These are phyloP conservation scores for Setipinna tenuifilis DNA, from an alignment of 2,797 vertebrate species.

Conservation along the genomic window DNA sequence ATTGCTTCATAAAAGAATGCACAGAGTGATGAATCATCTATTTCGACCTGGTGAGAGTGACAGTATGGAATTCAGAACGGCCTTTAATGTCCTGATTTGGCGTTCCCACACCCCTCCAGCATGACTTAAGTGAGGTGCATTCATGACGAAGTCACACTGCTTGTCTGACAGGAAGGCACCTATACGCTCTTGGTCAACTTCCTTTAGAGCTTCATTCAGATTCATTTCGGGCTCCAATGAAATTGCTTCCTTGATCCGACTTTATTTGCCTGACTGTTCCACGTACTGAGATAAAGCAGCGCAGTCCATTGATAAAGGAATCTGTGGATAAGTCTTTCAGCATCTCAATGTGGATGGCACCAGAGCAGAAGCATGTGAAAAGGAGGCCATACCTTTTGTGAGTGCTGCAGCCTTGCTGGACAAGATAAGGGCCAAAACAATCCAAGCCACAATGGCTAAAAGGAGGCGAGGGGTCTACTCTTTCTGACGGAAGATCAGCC, in stretches of 20 bases:
- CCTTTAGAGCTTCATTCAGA: not conserved
- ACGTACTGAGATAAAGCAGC: slow-evolving; percentile 16
- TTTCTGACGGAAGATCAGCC: slow-evolving; percentile 17
- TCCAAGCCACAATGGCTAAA: not conserved
- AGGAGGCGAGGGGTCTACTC: not conserved
- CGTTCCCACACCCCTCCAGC: slow-evolving; percentile 14
- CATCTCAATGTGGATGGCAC: slow-evolving; percentile 21
- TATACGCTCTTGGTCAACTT: not conserved
- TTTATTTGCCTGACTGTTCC: slow-evolving; percentile 33
- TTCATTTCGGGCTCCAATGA: slow-evolving; percentile 26
- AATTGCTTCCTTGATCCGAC: slow-evolving; percentile 15
- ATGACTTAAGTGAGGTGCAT: slow-evolving; percentile 30
- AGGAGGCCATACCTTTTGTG: slow-evolving; percentile 25
- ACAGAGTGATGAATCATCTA: not conserved
- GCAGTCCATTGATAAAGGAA: slow-evolving; percentile 29
- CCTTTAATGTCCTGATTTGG: slow-evolving; percentile 2
- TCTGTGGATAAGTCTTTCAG: slow-evolving; percentile 13
- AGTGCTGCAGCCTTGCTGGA: not conserved
- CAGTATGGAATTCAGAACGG: not conserved
- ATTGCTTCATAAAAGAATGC: slow-evolving; percentile 30
- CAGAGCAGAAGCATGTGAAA: slow-evolving; percentile 31
- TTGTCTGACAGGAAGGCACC: slow-evolving; percentile 8
- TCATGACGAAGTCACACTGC: slow-evolving; percentile 35
- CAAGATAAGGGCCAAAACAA: slow-evolving; percentile 26
- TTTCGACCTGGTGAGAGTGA: not conserved